Base-by-base conservation (phyloP, 64 coral and sea anemone genomes). In the Actinia equina region DNA sequence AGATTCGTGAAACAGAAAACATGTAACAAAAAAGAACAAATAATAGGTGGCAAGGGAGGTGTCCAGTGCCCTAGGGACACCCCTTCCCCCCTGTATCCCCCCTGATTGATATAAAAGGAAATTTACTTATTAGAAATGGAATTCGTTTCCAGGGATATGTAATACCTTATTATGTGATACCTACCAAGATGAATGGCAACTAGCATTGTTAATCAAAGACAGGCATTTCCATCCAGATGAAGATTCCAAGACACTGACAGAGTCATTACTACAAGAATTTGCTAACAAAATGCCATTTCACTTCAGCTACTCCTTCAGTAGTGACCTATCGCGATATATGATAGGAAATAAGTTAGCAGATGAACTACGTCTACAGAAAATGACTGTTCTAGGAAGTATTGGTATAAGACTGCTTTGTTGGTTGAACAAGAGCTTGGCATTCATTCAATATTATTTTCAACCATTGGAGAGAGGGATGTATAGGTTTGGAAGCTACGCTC, bases 111-210 rank as follows among this genome's bases (percentile, higher is more conserved):
- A n/a, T n/a, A n/a, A n/a, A n/a, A n/a, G n/a, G n/a, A n/a, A n/a
- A n/a, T n/a, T n/a, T n/a, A n/a, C n/a, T n/a, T n/a, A n/a, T n/a
- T n/a, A n/a, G n/a, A n/a, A n/a, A n/a, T n/a, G 45, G 45, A 49
- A 4, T 49, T 7, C 45, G 45, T 7, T 49, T 49, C 45, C 7
- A 88, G 87, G 87, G 25, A 45, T 82, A 15, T 46, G 55, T 82
- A 59, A 63, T 63, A 80, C 45, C 64, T 26, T 88, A 17, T 17
- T 65, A 82, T 82, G 77, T 60, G 63, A 82, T 54, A 82, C 51
- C 56, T 88, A 81, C n/a, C 41, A 82, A 65, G 87, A 88, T 37
- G 87, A 88, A 46, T 82, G 58, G 87, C 44, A 82, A 82, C 87
- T 88, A 23, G 22, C 55, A 14, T 52, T 44, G 19, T 65, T 88